Evolutionary conservation across 2,113 vertebrate genomes (phyloP), one percentile per base, ranked within the genome.

Genomic region (rat (Rattus norvegicus)): DNA sequence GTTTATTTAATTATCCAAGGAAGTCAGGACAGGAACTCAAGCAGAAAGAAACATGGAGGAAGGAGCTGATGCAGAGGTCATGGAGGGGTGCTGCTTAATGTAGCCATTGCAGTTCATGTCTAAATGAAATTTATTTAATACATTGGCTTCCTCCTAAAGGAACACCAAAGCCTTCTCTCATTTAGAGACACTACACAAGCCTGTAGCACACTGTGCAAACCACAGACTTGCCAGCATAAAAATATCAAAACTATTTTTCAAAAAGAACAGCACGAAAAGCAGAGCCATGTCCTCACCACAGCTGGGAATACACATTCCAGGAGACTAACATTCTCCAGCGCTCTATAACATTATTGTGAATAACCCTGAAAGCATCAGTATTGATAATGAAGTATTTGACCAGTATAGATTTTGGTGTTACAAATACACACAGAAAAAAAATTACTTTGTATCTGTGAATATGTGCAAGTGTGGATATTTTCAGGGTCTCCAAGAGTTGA

Each of bases 321-420:
- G 49, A 4, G 2, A 72, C 49, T 2, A 24, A 12, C 4, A 43
- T 1, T 3, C 30, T 20, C 19, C 47, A 33, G 9, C 63, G 28
- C 39, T 49, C 28, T 33, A 4, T 5, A 1, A 11, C 0, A 26
- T 1, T 7, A 24, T 63, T 1, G 3, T 13, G 11, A 61, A 30
- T 2, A 59, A 67, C 75, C 0, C 2, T 2, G 0, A 89, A 61
- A 13, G 14, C 14, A 33, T 52, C 2, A 0, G 67, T 14, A 33
- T 33, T 69, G 28, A 69, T 33, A 69, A 1, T 67, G 28, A 67
- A 67, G 28, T 67, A 30, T 13, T 67, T 67, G 65, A 20, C 14
- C 1, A 73, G 67, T 28, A 39, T 1, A 52, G 30, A 70, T 65
- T 65, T 43, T 5, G 73, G 24, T 47, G 67, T 52, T 77, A 49